These are phyloP conservation scores for Suillia variegata DNA, from an alignment of 2,888 invertebrate genomes.

Conservation along the genomic window DNA sequence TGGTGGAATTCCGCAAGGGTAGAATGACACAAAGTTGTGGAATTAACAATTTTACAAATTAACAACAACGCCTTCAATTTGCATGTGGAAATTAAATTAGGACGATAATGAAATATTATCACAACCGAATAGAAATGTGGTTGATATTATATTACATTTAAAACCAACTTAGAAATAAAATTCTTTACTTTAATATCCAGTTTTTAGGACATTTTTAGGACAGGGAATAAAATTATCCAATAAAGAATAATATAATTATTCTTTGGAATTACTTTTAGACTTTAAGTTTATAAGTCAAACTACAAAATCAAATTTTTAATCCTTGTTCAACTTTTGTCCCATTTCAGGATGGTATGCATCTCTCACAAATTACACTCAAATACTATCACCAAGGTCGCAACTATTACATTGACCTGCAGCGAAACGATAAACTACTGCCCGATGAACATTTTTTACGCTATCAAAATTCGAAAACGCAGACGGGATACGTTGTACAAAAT, in stretches of 20 bases:
- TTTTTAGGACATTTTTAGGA: too few relatives aligned
- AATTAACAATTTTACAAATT: neutral
- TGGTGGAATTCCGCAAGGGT: too few relatives aligned
- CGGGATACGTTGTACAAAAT: conserved; percentile 52
- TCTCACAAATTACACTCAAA: conserved; percentile 64
- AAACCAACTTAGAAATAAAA: too few relatives aligned
- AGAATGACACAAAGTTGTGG: neutral
- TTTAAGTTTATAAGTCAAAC: too few relatives aligned
- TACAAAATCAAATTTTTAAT: too few relatives aligned
- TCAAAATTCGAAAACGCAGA: conserved; percentile 47
- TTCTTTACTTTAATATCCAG: too few relatives aligned
- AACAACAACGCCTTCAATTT: conserved; percentile 31
- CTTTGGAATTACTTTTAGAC: too few relatives aligned
- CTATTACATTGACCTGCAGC: conserved; percentile 51
- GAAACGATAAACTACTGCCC: conserved; percentile 58
- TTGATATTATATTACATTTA: too few relatives aligned
- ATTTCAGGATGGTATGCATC: conserved; percentile 49
- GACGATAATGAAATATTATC: neutral
- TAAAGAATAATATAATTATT: too few relatives aligned
- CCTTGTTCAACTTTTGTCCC: neutral
- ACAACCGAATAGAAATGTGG: too few relatives aligned
- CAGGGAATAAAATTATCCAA: too few relatives aligned
- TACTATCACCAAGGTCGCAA: conserved; percentile 70
- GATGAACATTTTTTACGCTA: conserved; percentile 59
- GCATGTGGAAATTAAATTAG: conserved; percentile 41